Conservation (phyloP, 1,140 invertebrate species). For the Euborellia annulipes region DNA sequence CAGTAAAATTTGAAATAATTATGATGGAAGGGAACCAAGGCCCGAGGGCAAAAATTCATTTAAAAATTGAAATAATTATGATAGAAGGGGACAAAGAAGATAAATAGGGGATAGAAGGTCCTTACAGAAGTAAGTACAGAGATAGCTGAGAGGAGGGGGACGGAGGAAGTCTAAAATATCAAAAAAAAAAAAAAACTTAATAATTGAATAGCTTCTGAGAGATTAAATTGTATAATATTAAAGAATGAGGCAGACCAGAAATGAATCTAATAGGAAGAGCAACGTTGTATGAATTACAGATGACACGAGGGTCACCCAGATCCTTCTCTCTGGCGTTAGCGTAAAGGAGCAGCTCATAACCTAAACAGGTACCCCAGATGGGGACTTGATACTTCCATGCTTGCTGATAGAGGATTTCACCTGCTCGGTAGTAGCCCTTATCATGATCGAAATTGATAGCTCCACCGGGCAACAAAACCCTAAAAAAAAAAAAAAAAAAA, state of each 20-base stretch:
- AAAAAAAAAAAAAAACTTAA: too few relatives aligned
- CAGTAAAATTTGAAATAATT: too few relatives aligned
- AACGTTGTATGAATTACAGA: constrained; percentile 39
- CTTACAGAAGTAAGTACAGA: too few relatives aligned
- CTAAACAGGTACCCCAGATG: constrained; percentile 75
- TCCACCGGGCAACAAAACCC: constrained; percentile 62
- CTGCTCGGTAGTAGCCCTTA: constrained; percentile 54
- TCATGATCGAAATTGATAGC: constrained; percentile 43
- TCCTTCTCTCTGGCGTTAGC: constrained; percentile 37
- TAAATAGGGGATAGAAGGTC: too few relatives aligned
- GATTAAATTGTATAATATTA: constrained; percentile 8
- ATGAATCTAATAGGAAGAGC: constrained; percentile 48
- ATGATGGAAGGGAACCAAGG: too few relatives aligned
- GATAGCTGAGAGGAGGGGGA: too few relatives aligned
- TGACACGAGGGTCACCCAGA: constrained; percentile 32
- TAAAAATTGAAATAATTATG: too few relatives aligned
- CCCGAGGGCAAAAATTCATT: too few relatives aligned
- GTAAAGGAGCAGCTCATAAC: constrained; percentile 66
- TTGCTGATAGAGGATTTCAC: constrained; percentile 40
- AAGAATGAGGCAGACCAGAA: not conserved
- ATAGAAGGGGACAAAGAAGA: too few relatives aligned
- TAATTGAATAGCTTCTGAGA: too few relatives aligned
- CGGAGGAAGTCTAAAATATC: too few relatives aligned
- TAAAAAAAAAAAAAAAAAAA: too few relatives aligned
- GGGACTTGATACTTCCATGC: constrained; percentile 64